Base-by-base conservation (phyloP, 2,888 invertebrate species). In the Mallateleia sp. region DNA sequence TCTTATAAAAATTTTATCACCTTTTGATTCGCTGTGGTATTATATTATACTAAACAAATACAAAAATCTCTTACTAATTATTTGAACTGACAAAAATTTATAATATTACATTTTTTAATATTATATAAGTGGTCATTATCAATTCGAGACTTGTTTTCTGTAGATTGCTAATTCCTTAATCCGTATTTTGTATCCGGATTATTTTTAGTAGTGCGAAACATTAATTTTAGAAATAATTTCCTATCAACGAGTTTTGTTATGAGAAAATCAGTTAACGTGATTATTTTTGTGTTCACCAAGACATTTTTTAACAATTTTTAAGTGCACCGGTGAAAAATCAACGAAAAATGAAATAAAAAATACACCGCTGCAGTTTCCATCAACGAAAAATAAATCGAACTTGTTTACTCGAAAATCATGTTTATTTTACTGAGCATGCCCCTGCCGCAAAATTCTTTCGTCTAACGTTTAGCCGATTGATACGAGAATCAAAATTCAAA, bases 401-500 rank as follows among this genome's bases (percentile, higher is more conserved):
- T 78, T 50, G 60, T 66, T 56, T 66, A 52, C 58, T 15, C 32
- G 34, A 34, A 34, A 60, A 47, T 50, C 34, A 25, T 25, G n/a
- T n/a, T n/a, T n/a, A n/a, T 54, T 7, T 54, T 18, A 2, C 7
- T 4, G 5, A 45, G 3, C 18, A 7, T 28, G 25, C 64, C n/a
- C 22, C 67, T 24, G 20, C 54, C 4, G 38, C 20, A 15, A 18
- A 56, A 32, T 50, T 24, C 56, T 5, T 14, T 22, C 22, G 52
- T n/a, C 14, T n/a, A n/a, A 58, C 18, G 32, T 52, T 66, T 18
- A 15, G 9, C 8, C 75, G 71, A 77, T 47, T 69, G 75, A 54
- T 18, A 64, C 28, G 34, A 20, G 25, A 80, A 75, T 79, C 75
- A 74, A 75, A 69, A 80, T 85, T 80, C 64, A 86, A 78, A 81